Evolutionary conservation across 2,797 vertebrate genomes (phyloP).

Genomic region (Lycodopsis pacificus): DNA sequence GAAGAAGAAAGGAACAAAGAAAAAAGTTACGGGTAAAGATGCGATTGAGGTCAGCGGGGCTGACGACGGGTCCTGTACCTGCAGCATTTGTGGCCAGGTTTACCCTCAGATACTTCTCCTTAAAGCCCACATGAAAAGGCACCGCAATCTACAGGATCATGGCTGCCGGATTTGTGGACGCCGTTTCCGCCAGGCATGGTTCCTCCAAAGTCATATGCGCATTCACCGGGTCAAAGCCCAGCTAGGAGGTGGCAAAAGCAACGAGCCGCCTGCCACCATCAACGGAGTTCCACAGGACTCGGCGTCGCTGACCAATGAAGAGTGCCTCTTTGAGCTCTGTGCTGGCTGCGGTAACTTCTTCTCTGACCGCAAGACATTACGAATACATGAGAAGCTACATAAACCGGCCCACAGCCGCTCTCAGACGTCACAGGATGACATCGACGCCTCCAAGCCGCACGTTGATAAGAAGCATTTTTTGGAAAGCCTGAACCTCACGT

Average conservation of each 20-base stretch:
- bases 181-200: conserved; percentile 98
- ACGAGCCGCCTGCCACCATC: conserved; percentile 89
- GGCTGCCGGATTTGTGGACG: conserved; percentile 97
- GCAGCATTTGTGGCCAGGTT: conserved; percentile 92
- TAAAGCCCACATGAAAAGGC: conserved; percentile 97
- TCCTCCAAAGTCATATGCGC: conserved; percentile 99
- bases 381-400: conserved; percentile 89
- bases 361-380: conserved; percentile 90
- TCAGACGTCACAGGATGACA: conserved; percentile 45
- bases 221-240: conserved; percentile 91
- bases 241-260: conserved; percentile 79
- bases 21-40: conserved; percentile 73
- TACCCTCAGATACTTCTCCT: conserved; percentile 95
- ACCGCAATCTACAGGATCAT: conserved; percentile 92
- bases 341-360: conserved; percentile 96
- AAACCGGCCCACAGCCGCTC: conserved; percentile 66
- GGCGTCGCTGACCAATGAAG: conserved; percentile 86
- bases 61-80: conserved; percentile 85
- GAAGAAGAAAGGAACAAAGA: conserved; percentile 89
- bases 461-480: conserved; percentile 87
- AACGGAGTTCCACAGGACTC: conserved; percentile 93
- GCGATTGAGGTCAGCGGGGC: conserved; percentile 52
- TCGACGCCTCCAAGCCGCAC: conserved; percentile 50
- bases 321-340: conserved; percentile 95
- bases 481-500: conserved; percentile 88